A percentile compares a stretch with the other conserved stretches of the same genome.
These are phyloP conservation scores for Scatophagus argus DNA, from an alignment of 2,113 vertebrate species.

Conservation along the genomic window DNA sequence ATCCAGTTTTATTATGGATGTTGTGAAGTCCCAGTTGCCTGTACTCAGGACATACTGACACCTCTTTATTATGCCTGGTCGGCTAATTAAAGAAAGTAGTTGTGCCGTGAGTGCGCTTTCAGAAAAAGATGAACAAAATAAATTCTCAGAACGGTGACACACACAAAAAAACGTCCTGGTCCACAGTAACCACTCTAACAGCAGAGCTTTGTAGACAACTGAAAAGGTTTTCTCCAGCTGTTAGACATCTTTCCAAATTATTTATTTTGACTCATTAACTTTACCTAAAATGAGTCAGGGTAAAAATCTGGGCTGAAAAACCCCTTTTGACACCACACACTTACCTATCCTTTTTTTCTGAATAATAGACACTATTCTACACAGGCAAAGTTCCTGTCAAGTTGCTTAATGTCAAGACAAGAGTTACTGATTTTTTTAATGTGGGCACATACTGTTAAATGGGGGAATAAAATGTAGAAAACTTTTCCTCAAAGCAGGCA, in stretches of 20 bases:
- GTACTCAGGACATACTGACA: not conserved
- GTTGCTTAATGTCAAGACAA: not conserved
- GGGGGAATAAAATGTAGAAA: not conserved
- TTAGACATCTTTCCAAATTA: not conserved
- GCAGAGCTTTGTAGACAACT: not conserved
- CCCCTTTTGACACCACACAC: too few relatives aligned
- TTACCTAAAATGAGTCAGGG: not conserved
- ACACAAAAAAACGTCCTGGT: not conserved
- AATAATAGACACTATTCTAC: too few relatives aligned
- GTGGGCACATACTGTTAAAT: not conserved
- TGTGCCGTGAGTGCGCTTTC: conserved; percentile 24
- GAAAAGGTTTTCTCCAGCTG: not conserved
- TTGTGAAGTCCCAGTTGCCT: conserved; percentile 8
- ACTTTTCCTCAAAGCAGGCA: not conserved
- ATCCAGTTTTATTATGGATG: conserved; percentile 1
- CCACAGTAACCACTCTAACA: not conserved
- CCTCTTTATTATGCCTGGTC: conserved; percentile 4
- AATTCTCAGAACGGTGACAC: conserved; percentile 1
- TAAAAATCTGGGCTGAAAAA: conserved; percentile 4
- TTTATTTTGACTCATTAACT: not conserved
- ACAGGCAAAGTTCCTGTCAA: not conserved
- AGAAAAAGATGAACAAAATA: conserved; percentile 24
- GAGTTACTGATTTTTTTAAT: not conserved
- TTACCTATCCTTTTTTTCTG: not conserved
- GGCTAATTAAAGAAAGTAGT: conserved; percentile 46